Evolutionary conservation across 2,888 invertebrate genomes (phyloP).

Genomic region (Electrophaes corylata): DNA sequence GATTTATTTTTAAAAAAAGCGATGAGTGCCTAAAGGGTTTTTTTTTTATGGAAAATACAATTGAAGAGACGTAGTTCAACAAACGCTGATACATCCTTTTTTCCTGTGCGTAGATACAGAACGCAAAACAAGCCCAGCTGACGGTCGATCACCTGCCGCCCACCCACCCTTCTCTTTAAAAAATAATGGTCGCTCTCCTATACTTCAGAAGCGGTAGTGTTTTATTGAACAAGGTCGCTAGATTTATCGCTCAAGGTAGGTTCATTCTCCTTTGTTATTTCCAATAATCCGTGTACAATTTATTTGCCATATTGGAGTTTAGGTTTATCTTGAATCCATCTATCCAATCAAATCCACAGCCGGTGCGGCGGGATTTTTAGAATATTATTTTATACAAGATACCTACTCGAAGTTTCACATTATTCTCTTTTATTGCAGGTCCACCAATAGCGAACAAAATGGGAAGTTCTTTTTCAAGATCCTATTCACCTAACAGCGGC

Average conservation of each 20-base stretch:
- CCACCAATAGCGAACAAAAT: constrained; percentile 51
- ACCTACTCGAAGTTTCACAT: not conserved
- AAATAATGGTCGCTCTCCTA: constrained; percentile 43
- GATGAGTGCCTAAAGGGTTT: too few relatives aligned
- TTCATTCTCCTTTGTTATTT: constrained; percentile 42
- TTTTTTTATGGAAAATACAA: too few relatives aligned
- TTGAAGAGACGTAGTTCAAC: too few relatives aligned
- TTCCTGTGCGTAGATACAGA: not conserved
- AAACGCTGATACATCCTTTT: too few relatives aligned
- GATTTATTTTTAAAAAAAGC: too few relatives aligned
- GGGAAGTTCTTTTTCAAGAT: constrained; percentile 77
- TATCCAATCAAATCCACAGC: constrained; percentile 19
- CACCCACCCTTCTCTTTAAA: not conserved
- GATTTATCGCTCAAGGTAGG: constrained; percentile 70
- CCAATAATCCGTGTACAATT: not conserved
- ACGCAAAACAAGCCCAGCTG: constrained; percentile 2
- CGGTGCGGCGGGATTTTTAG: constrained; percentile 18
- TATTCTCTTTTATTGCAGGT: constrained; percentile 39
- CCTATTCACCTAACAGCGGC: constrained; percentile 71
- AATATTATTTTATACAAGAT: too few relatives aligned
- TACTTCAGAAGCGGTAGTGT: constrained; percentile 41
- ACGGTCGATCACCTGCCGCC: not conserved
- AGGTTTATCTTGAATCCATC: constrained; percentile 32
- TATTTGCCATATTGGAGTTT: too few relatives aligned
- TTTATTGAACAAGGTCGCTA: constrained; percentile 58